phyloP scores from a whole-genome alignment of 2,113 vertebrate genomes.

The Gavia stellata region DNA sequence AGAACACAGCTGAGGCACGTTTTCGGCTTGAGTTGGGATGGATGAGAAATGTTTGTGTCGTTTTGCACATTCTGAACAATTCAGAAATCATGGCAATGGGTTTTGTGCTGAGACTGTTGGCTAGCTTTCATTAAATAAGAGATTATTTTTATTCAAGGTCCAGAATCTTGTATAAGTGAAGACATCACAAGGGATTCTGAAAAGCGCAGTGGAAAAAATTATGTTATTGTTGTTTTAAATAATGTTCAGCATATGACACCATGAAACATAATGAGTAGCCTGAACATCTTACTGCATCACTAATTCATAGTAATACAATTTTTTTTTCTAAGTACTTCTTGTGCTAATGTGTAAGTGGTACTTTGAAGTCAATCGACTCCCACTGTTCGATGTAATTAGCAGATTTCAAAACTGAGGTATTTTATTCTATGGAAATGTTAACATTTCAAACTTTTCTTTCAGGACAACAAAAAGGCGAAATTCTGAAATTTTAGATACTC shows the following conservation, averaged over 20 bases:
- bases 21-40: not conserved
- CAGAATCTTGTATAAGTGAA: not conserved
- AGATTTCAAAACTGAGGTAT: not conserved
- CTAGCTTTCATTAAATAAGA: not conserved
- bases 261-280: not conserved
- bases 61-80: not conserved
- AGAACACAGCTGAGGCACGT: not conserved
- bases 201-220: not conserved
- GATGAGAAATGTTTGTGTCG: not conserved
- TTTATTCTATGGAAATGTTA: not conserved
- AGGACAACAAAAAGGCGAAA: not conserved
- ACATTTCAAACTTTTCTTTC: not conserved
- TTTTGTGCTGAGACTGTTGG: not conserved
- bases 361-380: not conserved
- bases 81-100: not conserved
- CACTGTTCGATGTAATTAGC: not conserved
- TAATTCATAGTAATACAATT: slow-evolving; percentile 1
- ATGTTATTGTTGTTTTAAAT: not conserved
- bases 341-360: not conserved
- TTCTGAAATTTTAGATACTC: not conserved
- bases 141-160: not conserved
- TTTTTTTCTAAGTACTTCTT: not conserved
- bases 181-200: not conserved
- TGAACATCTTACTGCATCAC: slow-evolving; percentile 5
- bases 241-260: not conserved